These are phyloP conservation scores for Odontothrips loti DNA, from an alignment of 2,888 invertebrate genomes.

Conservation along the genomic window DNA sequence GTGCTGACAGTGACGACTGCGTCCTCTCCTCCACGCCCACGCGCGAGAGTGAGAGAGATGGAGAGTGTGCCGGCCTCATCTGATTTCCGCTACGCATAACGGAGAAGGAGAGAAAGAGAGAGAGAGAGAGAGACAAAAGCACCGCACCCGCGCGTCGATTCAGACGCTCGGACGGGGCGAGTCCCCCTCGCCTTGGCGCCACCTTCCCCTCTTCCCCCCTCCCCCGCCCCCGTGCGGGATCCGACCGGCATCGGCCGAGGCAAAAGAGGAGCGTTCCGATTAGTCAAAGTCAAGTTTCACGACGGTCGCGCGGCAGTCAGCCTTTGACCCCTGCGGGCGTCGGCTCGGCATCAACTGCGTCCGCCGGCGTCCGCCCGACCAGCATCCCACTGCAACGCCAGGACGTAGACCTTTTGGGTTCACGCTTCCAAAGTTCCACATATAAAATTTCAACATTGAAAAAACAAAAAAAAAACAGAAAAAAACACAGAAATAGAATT, in stretches of 20 bases:
- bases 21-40: not conserved
- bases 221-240: not conserved
- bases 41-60: too few relatives aligned
- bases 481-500: not conserved
- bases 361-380: not conserved
- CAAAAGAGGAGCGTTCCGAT: conserved; percentile 9
- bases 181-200: not conserved
- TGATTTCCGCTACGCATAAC: too few relatives aligned
- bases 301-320: not conserved
- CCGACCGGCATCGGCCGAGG: conserved; percentile 6
- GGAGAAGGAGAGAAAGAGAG: too few relatives aligned
- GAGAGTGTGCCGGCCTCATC: too few relatives aligned
- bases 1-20: conserved; percentile 11
- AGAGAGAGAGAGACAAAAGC: too few relatives aligned
- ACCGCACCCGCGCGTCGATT: too few relatives aligned
- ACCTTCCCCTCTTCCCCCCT: too few relatives aligned
- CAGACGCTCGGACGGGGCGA: not conserved
- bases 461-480: not conserved
- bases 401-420: not conserved
- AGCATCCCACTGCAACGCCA: too few relatives aligned
- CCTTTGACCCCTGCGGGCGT: not conserved
- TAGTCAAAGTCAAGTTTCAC: conserved; percentile 2
- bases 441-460: too few relatives aligned
- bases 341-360: not conserved
- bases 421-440: too few relatives aligned